A percentile compares a stretch with the other conserved stretches of the same genome.
Evolutionary conservation across 2,888 invertebrate species (phyloP).

Genomic region (Diabrotica balteata): DNA sequence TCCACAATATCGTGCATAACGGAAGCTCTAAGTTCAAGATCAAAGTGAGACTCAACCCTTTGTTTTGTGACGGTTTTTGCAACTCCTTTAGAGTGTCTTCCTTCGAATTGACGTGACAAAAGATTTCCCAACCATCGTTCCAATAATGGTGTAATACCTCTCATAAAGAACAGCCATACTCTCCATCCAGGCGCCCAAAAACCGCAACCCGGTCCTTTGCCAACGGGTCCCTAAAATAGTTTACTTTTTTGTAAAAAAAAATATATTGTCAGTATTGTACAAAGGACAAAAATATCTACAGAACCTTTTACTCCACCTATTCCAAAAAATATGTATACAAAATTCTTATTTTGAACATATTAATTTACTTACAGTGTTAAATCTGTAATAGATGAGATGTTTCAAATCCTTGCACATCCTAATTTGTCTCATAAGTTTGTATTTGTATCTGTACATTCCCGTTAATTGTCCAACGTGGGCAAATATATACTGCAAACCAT

Average conservation of each 20-base stretch:
- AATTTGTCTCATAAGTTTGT: slow-evolving; percentile 98
- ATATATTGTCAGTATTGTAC: no score
- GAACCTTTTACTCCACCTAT: no score
- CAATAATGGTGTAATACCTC: slow-evolving; percentile 96
- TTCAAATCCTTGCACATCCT: slow-evolving; percentile 99
- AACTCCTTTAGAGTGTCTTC: slow-evolving; percentile 98
- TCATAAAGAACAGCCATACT: slow-evolving; percentile 99
- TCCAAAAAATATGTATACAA: no score
- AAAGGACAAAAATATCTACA: no score
- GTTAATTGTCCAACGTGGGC: slow-evolving; percentile 99
- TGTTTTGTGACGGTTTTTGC: slow-evolving; percentile 99
- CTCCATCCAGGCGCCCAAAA: slow-evolving; percentile 99
- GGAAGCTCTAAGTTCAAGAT: slow-evolving; percentile 96
- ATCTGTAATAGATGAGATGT: slow-evolving; percentile 98
- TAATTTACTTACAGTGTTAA: slow-evolving; percentile 81
- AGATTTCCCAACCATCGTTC: slow-evolving; percentile 99
- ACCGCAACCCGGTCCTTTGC: slow-evolving; percentile 98
- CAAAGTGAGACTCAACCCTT: slow-evolving; percentile 98
- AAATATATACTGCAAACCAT: slow-evolving; percentile 98
- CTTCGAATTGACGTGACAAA: slow-evolving; percentile 97
- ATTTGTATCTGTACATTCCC: slow-evolving; percentile 99
- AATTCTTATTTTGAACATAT: no score
- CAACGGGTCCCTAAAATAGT: slow-evolving; percentile 84
- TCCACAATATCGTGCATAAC: slow-evolving; percentile 99
- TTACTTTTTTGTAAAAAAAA: not conserved